Conservation (phyloP, 2,888 invertebrate species). For the Busseola fusca region DNA sequence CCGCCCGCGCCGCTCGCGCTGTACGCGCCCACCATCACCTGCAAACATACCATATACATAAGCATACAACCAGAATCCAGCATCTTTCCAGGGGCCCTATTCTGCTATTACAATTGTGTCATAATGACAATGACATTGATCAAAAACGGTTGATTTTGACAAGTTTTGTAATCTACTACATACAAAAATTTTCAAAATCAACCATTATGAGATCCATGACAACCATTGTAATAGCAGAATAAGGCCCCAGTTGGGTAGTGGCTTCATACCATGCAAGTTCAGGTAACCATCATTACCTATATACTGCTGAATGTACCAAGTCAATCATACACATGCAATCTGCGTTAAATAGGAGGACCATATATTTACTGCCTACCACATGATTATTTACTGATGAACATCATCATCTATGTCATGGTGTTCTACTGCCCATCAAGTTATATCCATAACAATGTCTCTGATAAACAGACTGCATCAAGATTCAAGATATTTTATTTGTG, state of each 20-base stretch:
- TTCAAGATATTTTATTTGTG: too few relatives aligned
- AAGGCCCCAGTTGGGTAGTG: neutral
- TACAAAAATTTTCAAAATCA: too few relatives aligned
- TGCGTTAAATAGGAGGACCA: neutral
- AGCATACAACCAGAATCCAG: neutral
- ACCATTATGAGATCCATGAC: too few relatives aligned
- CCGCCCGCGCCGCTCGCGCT: constrained; percentile 60
- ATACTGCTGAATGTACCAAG: neutral
- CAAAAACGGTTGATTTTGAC: too few relatives aligned
- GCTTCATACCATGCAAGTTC: neutral
- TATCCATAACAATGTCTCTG: neutral
- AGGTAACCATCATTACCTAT: neutral
- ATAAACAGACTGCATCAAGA: neutral
- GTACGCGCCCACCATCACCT: constrained; percentile 86
- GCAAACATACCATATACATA: constrained; percentile 14
- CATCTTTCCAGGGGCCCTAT: too few relatives aligned
- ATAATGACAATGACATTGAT: too few relatives aligned
- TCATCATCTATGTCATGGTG: neutral
- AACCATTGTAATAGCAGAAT: too few relatives aligned
- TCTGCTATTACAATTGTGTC: too few relatives aligned
- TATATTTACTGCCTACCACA: too few relatives aligned
- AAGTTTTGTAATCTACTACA: too few relatives aligned
- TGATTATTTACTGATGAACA: neutral
- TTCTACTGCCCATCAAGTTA: neutral
- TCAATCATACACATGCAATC: neutral